Conservation (phyloP, 2,888 invertebrate species). For the Melikaiella ostensackeni region DNA sequence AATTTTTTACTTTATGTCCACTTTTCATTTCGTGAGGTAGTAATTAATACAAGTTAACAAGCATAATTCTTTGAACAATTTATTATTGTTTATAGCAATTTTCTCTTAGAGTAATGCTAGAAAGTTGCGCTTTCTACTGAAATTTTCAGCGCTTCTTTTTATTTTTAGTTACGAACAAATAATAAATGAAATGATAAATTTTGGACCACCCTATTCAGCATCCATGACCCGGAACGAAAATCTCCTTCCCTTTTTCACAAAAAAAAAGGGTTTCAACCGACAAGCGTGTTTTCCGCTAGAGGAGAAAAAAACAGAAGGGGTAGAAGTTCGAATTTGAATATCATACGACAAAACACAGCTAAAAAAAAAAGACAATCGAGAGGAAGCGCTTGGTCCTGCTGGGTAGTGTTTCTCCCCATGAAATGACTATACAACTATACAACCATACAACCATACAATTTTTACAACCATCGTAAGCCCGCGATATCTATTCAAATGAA, state of each 20-base stretch:
- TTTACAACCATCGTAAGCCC: conserved; percentile 28
- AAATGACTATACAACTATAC: conserved; percentile 43
- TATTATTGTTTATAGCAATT: too few relatives aligned
- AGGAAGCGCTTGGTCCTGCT: conserved; percentile 56
- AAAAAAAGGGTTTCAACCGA: conserved; percentile 19
- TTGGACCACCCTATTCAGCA: too few relatives aligned
- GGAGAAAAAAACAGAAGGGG: conserved; percentile 40
- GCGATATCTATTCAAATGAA: conserved; percentile 72
- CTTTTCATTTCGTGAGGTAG: too few relatives aligned
- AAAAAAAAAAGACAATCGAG: conserved; percentile 53
- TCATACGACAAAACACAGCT: conserved; percentile 20
- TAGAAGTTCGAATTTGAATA: conserved; percentile 36
- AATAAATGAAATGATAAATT: too few relatives aligned
- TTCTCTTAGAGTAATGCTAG: too few relatives aligned
- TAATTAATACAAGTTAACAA: too few relatives aligned
- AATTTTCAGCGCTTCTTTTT: too few relatives aligned
- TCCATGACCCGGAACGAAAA: conserved; percentile 12
- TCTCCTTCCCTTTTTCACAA: conserved; percentile 20
- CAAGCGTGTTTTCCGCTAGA: conserved; percentile 46
- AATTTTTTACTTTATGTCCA: too few relatives aligned
- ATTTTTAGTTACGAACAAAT: too few relatives aligned
- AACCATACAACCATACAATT: background rate
- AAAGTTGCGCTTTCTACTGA: too few relatives aligned
- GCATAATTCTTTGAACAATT: too few relatives aligned
- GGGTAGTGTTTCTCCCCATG: conserved; percentile 54